These are phyloP conservation scores for Xiphias gladius DNA, from an alignment of 2,113 vertebrate species.

Conservation along the genomic window DNA sequence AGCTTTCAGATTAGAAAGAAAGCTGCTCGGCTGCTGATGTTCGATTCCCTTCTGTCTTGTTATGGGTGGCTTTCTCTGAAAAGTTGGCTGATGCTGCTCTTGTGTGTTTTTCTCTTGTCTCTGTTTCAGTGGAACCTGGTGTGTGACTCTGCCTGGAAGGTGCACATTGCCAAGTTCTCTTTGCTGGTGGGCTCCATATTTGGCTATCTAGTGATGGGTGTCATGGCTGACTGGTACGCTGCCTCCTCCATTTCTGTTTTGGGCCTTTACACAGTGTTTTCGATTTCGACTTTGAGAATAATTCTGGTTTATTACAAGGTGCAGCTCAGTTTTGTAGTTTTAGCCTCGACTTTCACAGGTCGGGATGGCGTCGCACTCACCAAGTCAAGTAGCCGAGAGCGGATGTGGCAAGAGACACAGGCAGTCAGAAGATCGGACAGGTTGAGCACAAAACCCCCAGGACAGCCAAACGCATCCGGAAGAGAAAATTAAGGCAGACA, in stretches of 20 bases:
- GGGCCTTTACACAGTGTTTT: not conserved
- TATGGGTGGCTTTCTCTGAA: slow-evolving; percentile 30
- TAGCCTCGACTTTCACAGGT: too few species aligned
- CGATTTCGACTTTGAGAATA: not conserved
- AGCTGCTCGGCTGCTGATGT: slow-evolving; percentile 20
- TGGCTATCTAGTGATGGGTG: slow-evolving; percentile 97
- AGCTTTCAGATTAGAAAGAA: not conserved
- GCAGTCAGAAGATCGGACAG: not conserved
- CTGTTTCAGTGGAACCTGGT: slow-evolving; percentile 94
- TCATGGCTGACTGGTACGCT: slow-evolving; percentile 97
- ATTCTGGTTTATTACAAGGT: not conserved
- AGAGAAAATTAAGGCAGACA: not conserved
- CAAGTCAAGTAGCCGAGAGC: not conserved
- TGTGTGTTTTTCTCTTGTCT: slow-evolving; percentile 28
- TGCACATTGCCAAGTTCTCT: slow-evolving; percentile 98
- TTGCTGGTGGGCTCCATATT: slow-evolving; percentile 97
- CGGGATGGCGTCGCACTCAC: not conserved
- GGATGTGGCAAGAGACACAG: not conserved
- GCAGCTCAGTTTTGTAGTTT: not conserved
- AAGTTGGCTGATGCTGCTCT: slow-evolving; percentile 18
- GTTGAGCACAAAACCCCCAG: not conserved
- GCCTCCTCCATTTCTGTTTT: slow-evolving; percentile 40
- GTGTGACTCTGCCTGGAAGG: slow-evolving; percentile 97
- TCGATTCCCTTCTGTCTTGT: slow-evolving; percentile 28
- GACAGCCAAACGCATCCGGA: not conserved